Conservation (phyloP, 2,113 vertebrate species). For the Syrrhaptes paradoxus region DNA sequence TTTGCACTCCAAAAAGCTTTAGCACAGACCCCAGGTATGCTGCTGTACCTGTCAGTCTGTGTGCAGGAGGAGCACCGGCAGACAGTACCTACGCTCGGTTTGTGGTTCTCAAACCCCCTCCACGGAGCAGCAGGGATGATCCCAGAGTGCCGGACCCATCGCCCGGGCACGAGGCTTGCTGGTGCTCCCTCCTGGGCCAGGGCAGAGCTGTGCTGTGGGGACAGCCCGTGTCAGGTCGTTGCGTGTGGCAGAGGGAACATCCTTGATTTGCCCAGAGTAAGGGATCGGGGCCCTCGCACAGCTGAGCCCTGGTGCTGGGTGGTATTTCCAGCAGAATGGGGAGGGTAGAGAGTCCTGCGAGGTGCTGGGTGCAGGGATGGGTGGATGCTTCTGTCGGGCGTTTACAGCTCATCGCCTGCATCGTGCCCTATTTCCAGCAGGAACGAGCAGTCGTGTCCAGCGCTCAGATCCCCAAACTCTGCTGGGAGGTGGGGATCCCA, state of each 20-base stretch:
- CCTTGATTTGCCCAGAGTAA: neutral
- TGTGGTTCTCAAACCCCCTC: neutral
- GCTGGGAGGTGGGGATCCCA: neutral
- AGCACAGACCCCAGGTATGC: neutral
- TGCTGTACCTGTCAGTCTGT: fast-evolving
- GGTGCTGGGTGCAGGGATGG: neutral
- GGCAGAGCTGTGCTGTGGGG: neutral
- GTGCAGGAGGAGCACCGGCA: neutral
- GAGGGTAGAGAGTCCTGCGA: neutral
- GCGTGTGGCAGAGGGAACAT: neutral
- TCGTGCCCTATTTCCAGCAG: neutral
- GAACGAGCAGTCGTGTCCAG: neutral
- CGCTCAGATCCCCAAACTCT: neutral
- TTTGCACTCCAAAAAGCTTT: neutral
- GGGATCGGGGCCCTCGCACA: neutral
- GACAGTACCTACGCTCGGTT: fast-evolving
- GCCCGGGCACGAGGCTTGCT: fast-evolving
- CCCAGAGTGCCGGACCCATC: neutral
- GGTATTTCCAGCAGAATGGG: neutral
- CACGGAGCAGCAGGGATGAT: neutral
- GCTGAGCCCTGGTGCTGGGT: neutral
- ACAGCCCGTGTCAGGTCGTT: neutral
- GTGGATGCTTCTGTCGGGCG: neutral
- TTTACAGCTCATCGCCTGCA: neutral
- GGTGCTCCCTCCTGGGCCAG: neutral